Percentiles rank a stretch among this genome's conserved stretches.
Conservation (phyloP, 2,888 invertebrate species). For the Dicycla oo region DNA sequence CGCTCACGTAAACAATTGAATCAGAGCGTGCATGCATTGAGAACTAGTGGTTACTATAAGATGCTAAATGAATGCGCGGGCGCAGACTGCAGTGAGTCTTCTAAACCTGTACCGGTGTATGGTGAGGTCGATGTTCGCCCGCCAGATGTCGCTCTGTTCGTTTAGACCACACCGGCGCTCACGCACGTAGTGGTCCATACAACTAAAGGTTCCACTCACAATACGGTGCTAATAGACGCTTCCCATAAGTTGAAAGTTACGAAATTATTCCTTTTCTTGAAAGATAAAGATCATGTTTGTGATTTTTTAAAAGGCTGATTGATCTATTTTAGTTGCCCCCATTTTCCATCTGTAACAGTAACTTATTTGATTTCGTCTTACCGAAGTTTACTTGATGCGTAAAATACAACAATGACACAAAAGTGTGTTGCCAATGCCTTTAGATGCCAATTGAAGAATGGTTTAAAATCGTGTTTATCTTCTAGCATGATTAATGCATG, state of each 20-base stretch:
- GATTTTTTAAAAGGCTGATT: not conserved
- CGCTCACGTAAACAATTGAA: constrained; percentile 75
- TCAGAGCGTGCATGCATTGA: constrained; percentile 70
- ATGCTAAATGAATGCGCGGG: constrained; percentile 65
- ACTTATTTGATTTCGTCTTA: not conserved
- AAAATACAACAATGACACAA: not conserved
- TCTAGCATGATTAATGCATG: constrained; percentile 2
- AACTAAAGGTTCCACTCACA: constrained; percentile 41
- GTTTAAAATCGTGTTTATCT: not conserved
- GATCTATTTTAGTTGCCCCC: not conserved
- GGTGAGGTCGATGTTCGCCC: constrained; percentile 77
- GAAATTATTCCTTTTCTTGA: not conserved
- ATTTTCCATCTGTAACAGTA: not conserved
- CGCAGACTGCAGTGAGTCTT: constrained; percentile 70
- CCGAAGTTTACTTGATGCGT: not conserved
- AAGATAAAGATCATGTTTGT: not conserved
- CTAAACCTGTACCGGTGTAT: constrained; percentile 57
- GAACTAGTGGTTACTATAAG: constrained; percentile 55
- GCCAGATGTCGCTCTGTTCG: constrained; percentile 74
- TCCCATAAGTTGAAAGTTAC: constrained; percentile 34
- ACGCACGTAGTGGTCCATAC: constrained; percentile 32
- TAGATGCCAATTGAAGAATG: not conserved
- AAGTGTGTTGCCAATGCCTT: not conserved
- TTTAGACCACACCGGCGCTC: constrained; percentile 64
- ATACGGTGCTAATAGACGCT: constrained; percentile 58